Conservation (phyloP, 1,140 invertebrate genomes). For the Aphelenchoides besseyi region DNA sequence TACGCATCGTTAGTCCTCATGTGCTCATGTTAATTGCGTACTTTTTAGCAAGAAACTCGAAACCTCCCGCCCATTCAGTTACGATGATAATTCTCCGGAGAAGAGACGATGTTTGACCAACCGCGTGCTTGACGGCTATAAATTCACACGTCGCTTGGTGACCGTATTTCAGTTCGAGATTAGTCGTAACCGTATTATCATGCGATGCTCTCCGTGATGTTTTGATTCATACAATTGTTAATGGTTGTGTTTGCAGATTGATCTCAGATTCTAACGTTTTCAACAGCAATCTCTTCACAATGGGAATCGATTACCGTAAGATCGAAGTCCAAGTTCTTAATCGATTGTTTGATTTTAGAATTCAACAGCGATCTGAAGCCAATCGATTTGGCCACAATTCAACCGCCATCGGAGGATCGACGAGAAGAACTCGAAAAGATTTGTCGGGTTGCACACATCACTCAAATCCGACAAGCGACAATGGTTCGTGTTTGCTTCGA, state of each 20-base stretch:
- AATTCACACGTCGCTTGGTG: background rate
- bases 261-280: background rate
- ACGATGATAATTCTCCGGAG: too few relatives aligned
- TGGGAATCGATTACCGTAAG: background rate
- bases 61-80: too few relatives aligned
- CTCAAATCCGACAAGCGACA: background rate
- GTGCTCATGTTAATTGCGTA: too few relatives aligned
- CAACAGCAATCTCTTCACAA: background rate
- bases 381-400: background rate
- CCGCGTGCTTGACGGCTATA: background rate
- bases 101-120: background rate
- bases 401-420: background rate
- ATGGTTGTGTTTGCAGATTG: background rate
- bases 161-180: background rate
- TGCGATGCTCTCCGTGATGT: too few relatives aligned
- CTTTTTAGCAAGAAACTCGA: too few relatives aligned
- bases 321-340: background rate
- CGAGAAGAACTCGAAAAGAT: background rate
- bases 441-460: background rate
- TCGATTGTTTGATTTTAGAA: background rate
- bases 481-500: background rate
- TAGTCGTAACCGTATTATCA: too few relatives aligned
- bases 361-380: background rate
- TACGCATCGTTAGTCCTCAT: too few relatives aligned
- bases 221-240: background rate